Evolutionary conservation across 2,113 vertebrate genomes (phyloP), one percentile per base, ranked within the genome.

Genomic region (Bettongia penicillata): DNA sequence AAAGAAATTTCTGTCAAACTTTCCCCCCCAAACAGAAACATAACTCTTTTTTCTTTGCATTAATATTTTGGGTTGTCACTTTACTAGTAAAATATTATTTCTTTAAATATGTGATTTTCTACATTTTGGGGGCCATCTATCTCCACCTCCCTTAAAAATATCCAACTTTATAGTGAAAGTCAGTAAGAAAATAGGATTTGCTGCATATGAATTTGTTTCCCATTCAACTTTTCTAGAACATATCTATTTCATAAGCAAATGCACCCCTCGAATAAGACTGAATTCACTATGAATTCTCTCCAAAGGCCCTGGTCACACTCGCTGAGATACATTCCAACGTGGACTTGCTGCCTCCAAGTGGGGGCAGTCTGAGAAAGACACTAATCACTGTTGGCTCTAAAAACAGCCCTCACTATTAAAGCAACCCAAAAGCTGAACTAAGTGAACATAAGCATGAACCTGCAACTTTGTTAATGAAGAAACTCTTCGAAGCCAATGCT

Each of bases 161-260:
- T 94, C 90, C 5, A 94, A 10, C 91, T 96, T 96, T 96, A 93
- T 53, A 51, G 90, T 47, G 55, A 96, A 97, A 95, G 91, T 48
- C 48, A 96, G 94, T 50, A 23, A 49, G 53, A 96, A 1, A 93
- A 97, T 93, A 3, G 91, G n/a, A 92, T 91, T 91, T 91, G 57
- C 50, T 31, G 91, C n/a, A 94, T 3, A 96, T 50, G 90, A 55
- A 95, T 92, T 92, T 90, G 51, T 91, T 53, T 91, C 57, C 94
- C 0, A 31, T 28, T 0, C 89, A 61, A 90, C 51, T 95, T 94
- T 95, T 90, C 11, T 89, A 31, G 96, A 95, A 94, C 11, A 49
- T 91, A 94, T 93, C 23, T 94, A 93, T 61, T 95, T 94, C 84
- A 95, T 51, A 93, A 93, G 49, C 55, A 95, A 93, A 97, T 93